These are phyloP conservation scores for Dasyornis broadbenti DNA, from an alignment of 2,113 vertebrate genomes.

Conservation along the genomic window DNA sequence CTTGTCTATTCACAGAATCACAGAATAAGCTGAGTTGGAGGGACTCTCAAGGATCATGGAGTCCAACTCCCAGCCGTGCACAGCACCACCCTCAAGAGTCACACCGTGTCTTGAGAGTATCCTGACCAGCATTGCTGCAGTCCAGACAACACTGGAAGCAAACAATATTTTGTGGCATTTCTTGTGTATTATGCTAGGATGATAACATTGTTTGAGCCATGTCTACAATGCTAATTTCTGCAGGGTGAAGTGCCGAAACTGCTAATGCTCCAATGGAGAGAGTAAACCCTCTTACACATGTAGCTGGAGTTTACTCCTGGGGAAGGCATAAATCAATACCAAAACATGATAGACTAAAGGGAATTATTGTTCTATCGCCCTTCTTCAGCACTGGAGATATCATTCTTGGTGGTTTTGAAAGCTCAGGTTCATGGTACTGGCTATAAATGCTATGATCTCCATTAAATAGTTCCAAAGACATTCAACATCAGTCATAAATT, in stretches of 20 bases:
- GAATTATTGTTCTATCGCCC: background rate
- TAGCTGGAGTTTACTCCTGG: background rate
- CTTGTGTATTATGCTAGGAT: background rate
- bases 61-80: background rate
- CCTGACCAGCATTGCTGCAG: background rate
- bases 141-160: background rate
- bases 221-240: background rate
- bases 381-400: background rate
- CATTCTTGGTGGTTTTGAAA: background rate
- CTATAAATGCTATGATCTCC: background rate
- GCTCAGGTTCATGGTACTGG: background rate
- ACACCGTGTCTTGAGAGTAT: accelerated
- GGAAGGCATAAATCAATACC: background rate
- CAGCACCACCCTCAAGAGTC: background rate
- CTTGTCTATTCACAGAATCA: background rate
- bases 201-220: background rate
- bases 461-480: background rate
- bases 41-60: accelerated
- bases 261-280: background rate
- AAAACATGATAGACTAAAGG: background rate
- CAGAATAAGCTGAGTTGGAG: background rate
- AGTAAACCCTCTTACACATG: background rate
- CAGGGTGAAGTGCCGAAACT: background rate
- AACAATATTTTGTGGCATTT: background rate
- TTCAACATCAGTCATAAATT: background rate